phyloP scores from a whole-genome alignment of 2,888 invertebrate species.

The Baccha elongata region DNA sequence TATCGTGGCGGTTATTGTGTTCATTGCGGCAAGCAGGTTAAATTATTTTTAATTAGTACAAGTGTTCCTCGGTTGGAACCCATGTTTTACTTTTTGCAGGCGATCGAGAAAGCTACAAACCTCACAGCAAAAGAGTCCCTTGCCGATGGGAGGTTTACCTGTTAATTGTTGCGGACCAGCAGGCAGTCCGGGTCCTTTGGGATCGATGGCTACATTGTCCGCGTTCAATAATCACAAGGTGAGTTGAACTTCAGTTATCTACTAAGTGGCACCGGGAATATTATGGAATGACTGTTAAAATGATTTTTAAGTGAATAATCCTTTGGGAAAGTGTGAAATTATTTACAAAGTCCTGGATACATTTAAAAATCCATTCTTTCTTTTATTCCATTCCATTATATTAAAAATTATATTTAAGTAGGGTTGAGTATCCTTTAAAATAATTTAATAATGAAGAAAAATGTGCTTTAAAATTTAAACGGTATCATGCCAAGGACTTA shows the following conservation, averaged over 20 bases:
- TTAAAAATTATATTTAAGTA: neutral
- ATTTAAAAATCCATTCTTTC: constrained; percentile 24
- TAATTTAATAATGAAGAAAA: neutral
- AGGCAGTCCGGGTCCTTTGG: constrained; percentile 91
- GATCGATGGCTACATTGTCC: constrained; percentile 91
- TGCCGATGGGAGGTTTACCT: constrained; percentile 89
- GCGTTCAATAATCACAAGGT: constrained; percentile 93
- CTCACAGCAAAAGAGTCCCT: constrained; percentile 86
- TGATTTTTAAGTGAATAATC: constrained; percentile 36
- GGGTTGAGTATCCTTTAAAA: neutral
- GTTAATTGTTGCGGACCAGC: constrained; percentile 92
- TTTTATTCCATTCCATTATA: no score
- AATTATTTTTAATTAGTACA: constrained; percentile 61
- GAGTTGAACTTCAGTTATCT: constrained; percentile 75
- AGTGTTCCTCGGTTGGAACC: constrained; percentile 1
- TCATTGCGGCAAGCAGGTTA: constrained; percentile 91
- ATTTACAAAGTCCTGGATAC: constrained; percentile 18
- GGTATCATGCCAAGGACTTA: no score
- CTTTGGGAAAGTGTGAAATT: constrained; percentile 13
- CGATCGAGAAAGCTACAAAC: constrained; percentile 89
- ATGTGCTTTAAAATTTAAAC: no score
- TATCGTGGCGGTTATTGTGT: constrained; percentile 94
- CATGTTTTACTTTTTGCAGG: constrained; percentile 82
- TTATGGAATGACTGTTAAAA: no score
- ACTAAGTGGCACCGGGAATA: no score